These are phyloP conservation scores for Epizoanthus fatuus DNA, from an alignment of 92 coral and sea anemone genomes.

Conservation along the genomic window DNA sequence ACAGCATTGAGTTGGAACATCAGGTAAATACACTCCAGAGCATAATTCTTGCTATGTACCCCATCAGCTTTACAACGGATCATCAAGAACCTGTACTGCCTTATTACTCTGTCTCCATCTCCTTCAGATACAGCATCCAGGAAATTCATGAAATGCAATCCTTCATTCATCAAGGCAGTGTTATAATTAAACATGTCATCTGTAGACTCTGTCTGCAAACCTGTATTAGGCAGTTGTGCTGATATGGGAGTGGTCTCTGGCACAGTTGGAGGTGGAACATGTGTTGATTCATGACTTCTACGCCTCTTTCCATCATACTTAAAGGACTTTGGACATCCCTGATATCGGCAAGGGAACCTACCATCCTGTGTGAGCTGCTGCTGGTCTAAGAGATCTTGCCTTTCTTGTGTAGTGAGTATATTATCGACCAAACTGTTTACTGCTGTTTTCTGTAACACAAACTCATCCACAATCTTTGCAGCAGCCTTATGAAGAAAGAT, in stretches of 20 bases:
- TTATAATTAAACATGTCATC: constrained; percentile 75
- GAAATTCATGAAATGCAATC: constrained; percentile 65
- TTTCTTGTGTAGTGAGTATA: constrained; percentile 64
- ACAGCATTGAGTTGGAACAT: no score
- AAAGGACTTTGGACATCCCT: constrained; percentile 71
- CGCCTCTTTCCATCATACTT: constrained; percentile 74
- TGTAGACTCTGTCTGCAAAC: background rate
- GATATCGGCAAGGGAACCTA: constrained; percentile 73
- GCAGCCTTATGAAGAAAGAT: constrained; percentile 24
- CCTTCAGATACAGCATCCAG: constrained; percentile 43
- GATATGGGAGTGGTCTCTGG: constrained; percentile 3
- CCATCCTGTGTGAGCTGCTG: constrained; percentile 70
- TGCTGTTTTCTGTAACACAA: background rate
- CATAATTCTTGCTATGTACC: background rate
- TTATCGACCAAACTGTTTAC: constrained; percentile 5
- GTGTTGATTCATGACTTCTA: constrained; percentile 64
- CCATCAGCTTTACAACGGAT: constrained; percentile 32
- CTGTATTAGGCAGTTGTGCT: no score
- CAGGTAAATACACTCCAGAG: background rate
- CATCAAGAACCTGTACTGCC: constrained; percentile 36
- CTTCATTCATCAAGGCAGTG: constrained; percentile 53
- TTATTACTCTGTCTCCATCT: constrained; percentile 30
- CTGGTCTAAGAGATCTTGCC: constrained; percentile 33
- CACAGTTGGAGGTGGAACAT: constrained; percentile 67
- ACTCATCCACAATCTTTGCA: constrained; percentile 41